Evolutionary conservation across 2,888 invertebrate species (phyloP).

Genomic region (Boloria selene): DNA sequence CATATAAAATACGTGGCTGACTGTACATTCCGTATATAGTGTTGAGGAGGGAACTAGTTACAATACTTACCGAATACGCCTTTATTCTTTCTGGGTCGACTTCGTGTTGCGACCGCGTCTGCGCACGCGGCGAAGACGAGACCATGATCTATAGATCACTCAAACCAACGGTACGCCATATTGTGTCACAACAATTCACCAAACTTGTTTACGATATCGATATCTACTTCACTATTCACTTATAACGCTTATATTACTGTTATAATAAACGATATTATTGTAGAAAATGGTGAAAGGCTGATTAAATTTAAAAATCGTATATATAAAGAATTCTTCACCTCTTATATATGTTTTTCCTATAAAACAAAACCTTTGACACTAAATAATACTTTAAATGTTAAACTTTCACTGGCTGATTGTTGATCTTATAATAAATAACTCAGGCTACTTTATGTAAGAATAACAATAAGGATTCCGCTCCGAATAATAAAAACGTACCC

Average conservation of each 20-base stretch:
- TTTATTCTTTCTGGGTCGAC: conserved; percentile 79
- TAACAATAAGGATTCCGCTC: too few species aligned
- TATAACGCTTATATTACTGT: neutral
- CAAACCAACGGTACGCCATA: conserved; percentile 43
- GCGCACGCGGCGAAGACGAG: conserved; percentile 79
- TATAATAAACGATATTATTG: too few species aligned
- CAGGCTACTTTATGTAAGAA: too few species aligned
- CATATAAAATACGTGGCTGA: neutral
- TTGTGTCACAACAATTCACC: conserved; percentile 24
- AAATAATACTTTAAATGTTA: too few species aligned
- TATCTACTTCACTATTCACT: too few species aligned
- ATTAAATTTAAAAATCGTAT: neutral
- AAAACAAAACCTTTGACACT: too few species aligned
- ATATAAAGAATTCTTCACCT: too few species aligned
- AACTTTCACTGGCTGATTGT: too few species aligned
- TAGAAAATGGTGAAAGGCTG: conserved; percentile 7
- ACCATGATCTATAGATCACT: conserved; percentile 78
- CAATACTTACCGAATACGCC: conserved; percentile 72
- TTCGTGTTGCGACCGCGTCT: conserved; percentile 71
- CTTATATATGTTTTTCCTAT: too few species aligned
- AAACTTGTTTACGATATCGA: too few species aligned
- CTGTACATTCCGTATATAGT: conserved; percentile 1
- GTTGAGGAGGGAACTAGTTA: conserved; percentile 9
- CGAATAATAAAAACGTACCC: too few species aligned
- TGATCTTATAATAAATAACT: too few species aligned